These are phyloP conservation scores for Trissoscelio sp. DNA, from an alignment of 2,888 invertebrate genomes.

Conservation along the genomic window DNA sequence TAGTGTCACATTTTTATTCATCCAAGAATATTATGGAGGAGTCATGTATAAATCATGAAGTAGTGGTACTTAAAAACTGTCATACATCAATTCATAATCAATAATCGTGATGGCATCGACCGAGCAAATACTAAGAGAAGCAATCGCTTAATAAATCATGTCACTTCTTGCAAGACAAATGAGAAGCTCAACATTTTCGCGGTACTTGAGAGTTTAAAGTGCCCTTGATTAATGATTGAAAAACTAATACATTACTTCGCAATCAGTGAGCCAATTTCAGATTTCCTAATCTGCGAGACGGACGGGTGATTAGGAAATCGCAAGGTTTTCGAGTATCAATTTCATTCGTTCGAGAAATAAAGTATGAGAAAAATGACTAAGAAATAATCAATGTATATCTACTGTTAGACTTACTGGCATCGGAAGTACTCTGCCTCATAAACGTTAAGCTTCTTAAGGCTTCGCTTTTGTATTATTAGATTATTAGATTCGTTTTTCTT, in stretches of 20 bases:
- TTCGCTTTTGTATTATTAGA: slow-evolving; percentile 58
- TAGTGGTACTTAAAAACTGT: slow-evolving; percentile 9
- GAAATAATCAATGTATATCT: slow-evolving; percentile 52
- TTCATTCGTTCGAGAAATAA: slow-evolving; percentile 18
- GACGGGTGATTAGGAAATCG: neutral
- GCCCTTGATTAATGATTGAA: slow-evolving; percentile 29
- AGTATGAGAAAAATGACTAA: slow-evolving; percentile 34
- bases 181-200: slow-evolving; percentile 19
- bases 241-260: slow-evolving; percentile 10
- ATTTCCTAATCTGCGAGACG: neutral
- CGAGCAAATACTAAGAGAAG: slow-evolving; percentile 8
- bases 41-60: slow-evolving; percentile 2
- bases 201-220: slow-evolving; percentile 6
- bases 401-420: slow-evolving; percentile 36
- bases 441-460: slow-evolving; percentile 58
- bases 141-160: slow-evolving; percentile 38
- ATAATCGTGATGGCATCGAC: slow-evolving; percentile 22
- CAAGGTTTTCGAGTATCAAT: slow-evolving; percentile 8
- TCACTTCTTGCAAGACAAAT: slow-evolving; percentile 34
- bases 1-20: slow-evolving; percentile 1
- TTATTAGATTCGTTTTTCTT: slow-evolving; percentile 41
- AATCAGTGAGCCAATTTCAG: neutral
- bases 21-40: neutral
- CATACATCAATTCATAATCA: slow-evolving; percentile 42
- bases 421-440: slow-evolving; percentile 46